A percentile compares a stretch with the other conserved stretches of the same genome.
These are phyloP conservation scores for Myotis davidii DNA, from an alignment of 2,113 vertebrate species.

Conservation along the genomic window DNA sequence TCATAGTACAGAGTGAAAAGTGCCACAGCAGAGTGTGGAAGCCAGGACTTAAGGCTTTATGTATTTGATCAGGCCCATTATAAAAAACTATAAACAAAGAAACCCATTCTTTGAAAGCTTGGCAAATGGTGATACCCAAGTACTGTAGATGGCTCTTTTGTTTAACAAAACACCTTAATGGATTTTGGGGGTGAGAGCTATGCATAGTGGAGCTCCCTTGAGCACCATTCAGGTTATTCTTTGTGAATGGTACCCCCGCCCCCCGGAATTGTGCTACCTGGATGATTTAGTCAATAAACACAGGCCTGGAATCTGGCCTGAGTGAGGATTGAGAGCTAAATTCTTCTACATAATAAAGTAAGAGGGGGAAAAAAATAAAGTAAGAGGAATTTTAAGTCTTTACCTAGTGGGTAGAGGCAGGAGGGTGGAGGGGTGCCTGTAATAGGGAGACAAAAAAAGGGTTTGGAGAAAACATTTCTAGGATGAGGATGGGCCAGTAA, in stretches of 20 bases:
- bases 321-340: slow-evolving; percentile 62
- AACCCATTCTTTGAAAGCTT: slow-evolving; percentile 45
- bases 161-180: slow-evolving; percentile 70
- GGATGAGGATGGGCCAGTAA: not conserved
- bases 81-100: slow-evolving; percentile 62
- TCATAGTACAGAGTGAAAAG: slow-evolving; percentile 19
- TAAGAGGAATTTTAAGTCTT: slow-evolving; percentile 72
- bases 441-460: not conserved
- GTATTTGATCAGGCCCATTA: not conserved
- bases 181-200: not conserved
- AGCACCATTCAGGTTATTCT: slow-evolving; percentile 50
- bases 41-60: not conserved
- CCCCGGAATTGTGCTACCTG: slow-evolving; percentile 38
- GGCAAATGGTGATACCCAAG: slow-evolving; percentile 36
- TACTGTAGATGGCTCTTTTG: slow-evolving; percentile 56
- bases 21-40: not conserved
- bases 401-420: not conserved
- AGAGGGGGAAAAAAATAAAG: slow-evolving; percentile 53
- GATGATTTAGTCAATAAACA: slow-evolving; percentile 48
- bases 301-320: slow-evolving; percentile 35
- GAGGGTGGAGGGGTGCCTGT: not conserved
- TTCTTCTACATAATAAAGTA: slow-evolving; percentile 72
- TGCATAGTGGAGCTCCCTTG: not conserved
- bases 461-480: slow-evolving; percentile 7
- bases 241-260: slow-evolving; percentile 43